Base-by-base conservation (phyloP, 1,140 invertebrate genomes). In the Plectus sambesii region DNA sequence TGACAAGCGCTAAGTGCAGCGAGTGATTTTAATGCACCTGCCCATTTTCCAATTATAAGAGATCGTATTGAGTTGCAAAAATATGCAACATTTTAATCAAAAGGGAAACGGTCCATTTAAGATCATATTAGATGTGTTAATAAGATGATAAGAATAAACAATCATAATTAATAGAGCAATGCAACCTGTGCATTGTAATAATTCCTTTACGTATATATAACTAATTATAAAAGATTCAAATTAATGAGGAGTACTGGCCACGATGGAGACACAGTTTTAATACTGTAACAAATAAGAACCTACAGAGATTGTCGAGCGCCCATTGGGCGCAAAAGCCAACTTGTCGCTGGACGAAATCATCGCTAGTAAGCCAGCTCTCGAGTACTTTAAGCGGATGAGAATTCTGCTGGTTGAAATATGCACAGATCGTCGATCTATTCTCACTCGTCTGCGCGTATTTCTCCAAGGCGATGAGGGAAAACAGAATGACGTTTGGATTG, bases 391-490 rank as follows among this genome's bases (percentile, higher is more conserved):
- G 71, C 36, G 79, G 83, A 72, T 83, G 79, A 37, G 75, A 72
- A 17, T 72, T 59, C 46, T 6, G 17, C 6, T n/a, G 15, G 77
- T 76, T 70, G 36, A 87, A 66, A 46, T 76, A 73, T 63, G 77
- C 78, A 54, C 80, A 78, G 56, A 90, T 86, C 5, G 79, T 82
- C 55, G 79, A 67, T 75, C 88, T 90, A 72, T 90, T 90, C 71
- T 88, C 85, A 73, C 84, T 85, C 55, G 87, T 89, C 74, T 87
- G 83, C 51, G 87, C 84, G 76, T 90, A 90, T 72, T 93, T 93
- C 71, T 92, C 86, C 57, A 93, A 72, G 22, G 85, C 85, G 66
- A 92, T 83, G 42, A 93, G 72, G 30, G 87, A 83, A 75, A 85
- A 88, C 37, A 93, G 70, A 48, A 84, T 82, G 43, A 90, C 80